A percentile compares a stretch with the other conserved stretches of the same genome.
Evolutionary conservation across 2,797 vertebrate genomes (phyloP).

Genomic region (Spea hammondii): DNA sequence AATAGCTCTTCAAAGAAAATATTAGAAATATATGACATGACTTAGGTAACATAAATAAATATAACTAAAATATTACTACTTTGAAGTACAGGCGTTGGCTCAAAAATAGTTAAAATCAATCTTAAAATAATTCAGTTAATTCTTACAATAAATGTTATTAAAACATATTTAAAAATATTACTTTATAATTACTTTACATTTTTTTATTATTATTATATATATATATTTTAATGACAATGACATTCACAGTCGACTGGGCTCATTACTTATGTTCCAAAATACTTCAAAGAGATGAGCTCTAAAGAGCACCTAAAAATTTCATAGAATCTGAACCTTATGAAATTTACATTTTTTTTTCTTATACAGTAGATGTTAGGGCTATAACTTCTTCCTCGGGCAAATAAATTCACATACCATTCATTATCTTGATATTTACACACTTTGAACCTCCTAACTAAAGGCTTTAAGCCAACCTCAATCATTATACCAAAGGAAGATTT

Average conservation of each 20-base stretch:
- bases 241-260: neutral
- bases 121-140: too few species aligned
- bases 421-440: slow-evolving; percentile 12
- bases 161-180: too few species aligned
- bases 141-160: too few species aligned
- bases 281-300: slow-evolving; percentile 2
- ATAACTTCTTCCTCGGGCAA: neutral
- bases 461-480: slow-evolving; percentile 15
- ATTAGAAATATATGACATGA: too few species aligned
- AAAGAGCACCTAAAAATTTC: slow-evolving; percentile 4
- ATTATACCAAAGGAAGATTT: slow-evolving; percentile 10
- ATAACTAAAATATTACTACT: too few species aligned
- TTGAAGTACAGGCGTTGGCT: too few species aligned
- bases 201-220: too few species aligned
- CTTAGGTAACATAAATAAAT: too few species aligned
- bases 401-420: slow-evolving; percentile 9
- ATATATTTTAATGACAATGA: neutral
- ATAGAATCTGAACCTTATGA: neutral
- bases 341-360: slow-evolving; percentile 2
- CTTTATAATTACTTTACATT: too few species aligned
- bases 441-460: slow-evolving; percentile 15
- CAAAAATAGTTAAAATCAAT: too few species aligned
- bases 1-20: too few species aligned
- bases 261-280: slow-evolving; percentile 14
- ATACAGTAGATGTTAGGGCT: neutral